phyloP scores from a whole-genome alignment of 2,113 vertebrate species.

The Hippocampus mohnikei region DNA sequence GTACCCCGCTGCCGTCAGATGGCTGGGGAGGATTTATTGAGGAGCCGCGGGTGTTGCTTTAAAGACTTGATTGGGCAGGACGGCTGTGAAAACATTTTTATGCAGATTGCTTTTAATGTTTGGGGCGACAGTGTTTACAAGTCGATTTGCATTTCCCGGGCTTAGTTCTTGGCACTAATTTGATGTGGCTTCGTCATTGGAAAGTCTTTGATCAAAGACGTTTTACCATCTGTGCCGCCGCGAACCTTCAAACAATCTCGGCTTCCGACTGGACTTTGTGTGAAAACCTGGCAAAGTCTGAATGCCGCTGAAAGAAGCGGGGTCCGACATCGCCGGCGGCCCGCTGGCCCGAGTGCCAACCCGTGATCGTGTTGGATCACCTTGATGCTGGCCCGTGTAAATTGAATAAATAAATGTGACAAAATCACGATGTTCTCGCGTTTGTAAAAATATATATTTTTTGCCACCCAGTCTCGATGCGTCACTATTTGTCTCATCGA shows the following conservation, averaged over 20 bases:
- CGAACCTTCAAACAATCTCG: not conserved
- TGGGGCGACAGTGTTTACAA: not conserved
- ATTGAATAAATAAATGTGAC: too few relatives aligned
- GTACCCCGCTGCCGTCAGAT: not conserved
- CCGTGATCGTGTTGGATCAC: too few relatives aligned
- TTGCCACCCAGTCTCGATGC: too few relatives aligned
- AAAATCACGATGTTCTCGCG: too few relatives aligned
- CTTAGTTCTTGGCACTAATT: not conserved
- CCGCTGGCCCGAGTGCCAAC: too few relatives aligned
- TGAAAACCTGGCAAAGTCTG: not conserved
- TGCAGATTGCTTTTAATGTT: conserved; percentile 1
- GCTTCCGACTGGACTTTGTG: not conserved
- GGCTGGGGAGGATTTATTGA: conserved; percentile 5
- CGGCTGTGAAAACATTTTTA: not conserved
- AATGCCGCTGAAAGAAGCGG: too few relatives aligned
- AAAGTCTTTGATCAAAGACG: not conserved
- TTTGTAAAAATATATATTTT: too few relatives aligned
- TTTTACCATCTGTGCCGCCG: not conserved
- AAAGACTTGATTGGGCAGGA: conserved; percentile 1
- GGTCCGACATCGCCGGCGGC: too few relatives aligned
- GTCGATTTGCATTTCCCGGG: not conserved
- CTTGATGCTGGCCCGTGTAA: too few relatives aligned
- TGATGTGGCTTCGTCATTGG: not conserved
- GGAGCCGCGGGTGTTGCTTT: not conserved
- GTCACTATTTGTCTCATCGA: too few relatives aligned